Evolutionary conservation across 1,140 invertebrate genomes (phyloP).

Genomic region (Adoxophyes honmai): DNA sequence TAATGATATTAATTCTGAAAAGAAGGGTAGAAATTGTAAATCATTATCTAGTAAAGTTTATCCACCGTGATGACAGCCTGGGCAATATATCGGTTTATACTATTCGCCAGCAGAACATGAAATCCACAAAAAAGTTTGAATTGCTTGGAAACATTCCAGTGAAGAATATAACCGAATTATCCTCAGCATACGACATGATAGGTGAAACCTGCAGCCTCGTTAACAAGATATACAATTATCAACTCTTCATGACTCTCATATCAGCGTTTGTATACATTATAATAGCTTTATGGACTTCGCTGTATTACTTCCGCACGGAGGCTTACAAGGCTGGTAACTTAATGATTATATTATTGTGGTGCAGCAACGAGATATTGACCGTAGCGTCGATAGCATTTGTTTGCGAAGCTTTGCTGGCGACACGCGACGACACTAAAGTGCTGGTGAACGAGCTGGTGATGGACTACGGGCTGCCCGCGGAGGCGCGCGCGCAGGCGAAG

Average conservation of each 20-base stretch:
- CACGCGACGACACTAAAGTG: slow-evolving; percentile 5
- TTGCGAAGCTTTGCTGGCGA: slow-evolving; percentile 5
- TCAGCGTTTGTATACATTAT: slow-evolving; percentile 48
- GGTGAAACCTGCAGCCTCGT: slow-evolving; percentile 37
- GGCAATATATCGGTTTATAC: slow-evolving; percentile 21
- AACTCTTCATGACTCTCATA: slow-evolving; percentile 48
- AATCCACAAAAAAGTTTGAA: slow-evolving; percentile 25
- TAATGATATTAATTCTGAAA: slow-evolving; percentile 39
- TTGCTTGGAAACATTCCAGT: slow-evolving; percentile 33
- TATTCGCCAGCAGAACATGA: slow-evolving; percentile 15
- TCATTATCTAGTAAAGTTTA: slow-evolving; percentile 33
- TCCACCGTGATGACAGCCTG: slow-evolving; percentile 25
- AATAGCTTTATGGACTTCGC: slow-evolving; percentile 43
- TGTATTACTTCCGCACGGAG: slow-evolving; percentile 34
- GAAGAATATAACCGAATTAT: slow-evolving; percentile 37
- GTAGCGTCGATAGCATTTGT: slow-evolving; percentile 32
- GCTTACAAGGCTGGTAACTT: slow-evolving; percentile 19
- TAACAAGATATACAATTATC: slow-evolving; percentile 47
- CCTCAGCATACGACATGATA: slow-evolving; percentile 35
- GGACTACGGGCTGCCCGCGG: slow-evolving; percentile 4
- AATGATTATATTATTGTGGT: slow-evolving; percentile 35
- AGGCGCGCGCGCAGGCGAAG: slow-evolving; percentile 11
- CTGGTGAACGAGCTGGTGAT: slow-evolving; percentile 17
- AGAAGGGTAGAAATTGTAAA: slow-evolving; percentile 40
- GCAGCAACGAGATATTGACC: slow-evolving; percentile 32